Base-by-base conservation (phyloP, 2,888 invertebrate species). In the Caenorhabditis auriculariae region DNA sequence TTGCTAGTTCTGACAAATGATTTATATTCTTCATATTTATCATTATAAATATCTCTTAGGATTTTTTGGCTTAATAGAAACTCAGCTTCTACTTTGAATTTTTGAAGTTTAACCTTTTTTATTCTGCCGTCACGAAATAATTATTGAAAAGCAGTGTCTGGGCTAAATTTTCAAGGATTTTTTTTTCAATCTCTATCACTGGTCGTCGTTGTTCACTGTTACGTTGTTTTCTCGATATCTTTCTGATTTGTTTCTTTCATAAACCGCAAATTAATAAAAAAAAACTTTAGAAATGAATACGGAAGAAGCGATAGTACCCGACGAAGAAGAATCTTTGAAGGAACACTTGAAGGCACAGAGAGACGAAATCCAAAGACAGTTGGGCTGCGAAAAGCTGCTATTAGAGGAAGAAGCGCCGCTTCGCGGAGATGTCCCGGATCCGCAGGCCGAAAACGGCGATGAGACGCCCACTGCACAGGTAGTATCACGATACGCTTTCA, bases 1-100 rank as follows among this genome's bases (percentile, higher is more conserved):
- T 73, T 19, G 26, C 15, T 9, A 32, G n/a, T 9, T 12, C 35
- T 32, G 21, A 45, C 52, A 24, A 23, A 44, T 26, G 28, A 27
- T 27, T 19, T 35, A 38, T 15, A 49, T 9, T 37, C 23, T 38
- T 37, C 21, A n/a, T n/a, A n/a, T n/a, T n/a, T n/a, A n/a, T n/a
- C n/a, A n/a, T n/a, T n/a, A n/a, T n/a, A n/a, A n/a, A n/a, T n/a
- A n/a, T n/a, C n/a, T n/a, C n/a, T n/a, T n/a, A n/a, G n/a, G n/a
- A n/a, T n/a, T n/a, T n/a, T n/a, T n/a, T n/a, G n/a, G n/a, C n/a
- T n/a, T n/a, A n/a, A n/a, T n/a, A n/a, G n/a, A n/a, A n/a, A n/a
- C n/a, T n/a, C n/a, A n/a, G n/a, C n/a, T n/a, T n/a, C n/a, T n/a
- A n/a, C n/a, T n/a, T n/a, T n/a, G n/a, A n/a, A n/a, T n/a, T n/a